Conservation (phyloP, 2,888 invertebrate genomes). For the Dioctria rufipes region DNA sequence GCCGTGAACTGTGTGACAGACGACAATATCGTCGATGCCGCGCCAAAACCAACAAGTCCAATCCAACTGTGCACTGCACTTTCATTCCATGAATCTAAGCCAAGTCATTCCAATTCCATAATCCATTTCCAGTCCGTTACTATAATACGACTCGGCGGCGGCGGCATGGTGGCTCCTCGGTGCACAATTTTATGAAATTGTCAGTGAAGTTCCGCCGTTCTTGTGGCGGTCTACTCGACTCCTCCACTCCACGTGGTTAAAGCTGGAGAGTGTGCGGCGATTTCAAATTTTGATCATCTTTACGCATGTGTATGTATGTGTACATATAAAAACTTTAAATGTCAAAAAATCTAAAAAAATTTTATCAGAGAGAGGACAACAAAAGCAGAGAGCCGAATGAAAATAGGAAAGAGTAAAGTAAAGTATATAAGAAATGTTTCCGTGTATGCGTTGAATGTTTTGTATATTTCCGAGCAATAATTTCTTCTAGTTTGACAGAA, state of each 20-base stretch:
- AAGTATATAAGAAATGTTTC: constrained; percentile 14
- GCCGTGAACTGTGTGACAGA: no score
- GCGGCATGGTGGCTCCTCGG: background rate
- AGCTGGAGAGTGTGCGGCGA: background rate
- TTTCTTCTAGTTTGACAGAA: constrained; percentile 36
- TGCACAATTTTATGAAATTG: background rate
- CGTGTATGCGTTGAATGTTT: constrained; percentile 55
- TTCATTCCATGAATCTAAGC: background rate
- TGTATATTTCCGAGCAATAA: constrained; percentile 53
- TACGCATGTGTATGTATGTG: constrained; percentile 10
- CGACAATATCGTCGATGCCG: no score
- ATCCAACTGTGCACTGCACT: no score
- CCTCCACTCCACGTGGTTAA: constrained; percentile 22
- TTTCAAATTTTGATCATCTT: background rate
- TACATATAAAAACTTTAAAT: background rate
- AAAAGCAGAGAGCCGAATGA: no score
- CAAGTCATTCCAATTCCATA: background rate
- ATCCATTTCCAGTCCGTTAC: constrained; percentile 1
- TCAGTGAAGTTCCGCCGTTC: background rate
- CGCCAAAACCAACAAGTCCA: no score
- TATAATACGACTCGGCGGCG: background rate
- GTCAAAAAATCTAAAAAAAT: constrained; percentile 44
- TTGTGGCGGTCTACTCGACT: background rate
- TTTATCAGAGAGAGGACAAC: background rate
- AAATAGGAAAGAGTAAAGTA: background rate